Evolutionary conservation across 2,888 invertebrate genomes (phyloP).

Genomic region (Caenorhabditis sp.): DNA sequence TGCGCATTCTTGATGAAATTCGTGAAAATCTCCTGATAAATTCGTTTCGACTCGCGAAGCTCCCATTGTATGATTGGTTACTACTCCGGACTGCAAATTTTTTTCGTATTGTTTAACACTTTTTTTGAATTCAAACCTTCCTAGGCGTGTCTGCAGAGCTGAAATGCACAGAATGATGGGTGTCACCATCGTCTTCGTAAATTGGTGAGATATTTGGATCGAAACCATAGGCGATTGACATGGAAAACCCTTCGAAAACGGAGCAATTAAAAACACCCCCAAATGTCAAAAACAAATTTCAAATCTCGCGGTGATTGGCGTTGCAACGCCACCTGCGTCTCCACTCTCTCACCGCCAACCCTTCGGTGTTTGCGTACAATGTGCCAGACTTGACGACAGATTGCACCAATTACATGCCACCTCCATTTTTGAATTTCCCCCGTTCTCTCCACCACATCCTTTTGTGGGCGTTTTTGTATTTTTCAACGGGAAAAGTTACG

Average conservation of each 20-base stretch:
- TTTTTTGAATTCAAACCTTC: slow-evolving; percentile 11
- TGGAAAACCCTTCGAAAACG: slow-evolving; percentile 12
- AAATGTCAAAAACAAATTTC: slow-evolving; percentile 2
- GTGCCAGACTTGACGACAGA: slow-evolving; percentile 22
- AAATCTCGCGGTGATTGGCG: slow-evolving; percentile 18
- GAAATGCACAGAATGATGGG: slow-evolving; percentile 50
- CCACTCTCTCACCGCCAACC: not conserved
- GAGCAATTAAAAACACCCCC: not conserved
- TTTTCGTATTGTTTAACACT: not conserved
- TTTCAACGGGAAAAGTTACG: not conserved
- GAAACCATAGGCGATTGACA: slow-evolving; percentile 65
- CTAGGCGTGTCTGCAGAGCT: slow-evolving; percentile 60
- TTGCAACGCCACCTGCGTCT: slow-evolving; percentile 22
- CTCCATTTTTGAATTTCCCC: slow-evolving; percentile 46
- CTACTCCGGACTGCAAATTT: slow-evolving; percentile 17
- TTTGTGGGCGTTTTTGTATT: not conserved
- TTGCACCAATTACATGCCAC: not conserved
- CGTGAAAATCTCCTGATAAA: slow-evolving; percentile 28
- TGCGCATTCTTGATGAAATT: slow-evolving; percentile 45
- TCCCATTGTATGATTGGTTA: slow-evolving; percentile 30
- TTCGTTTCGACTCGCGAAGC: slow-evolving; percentile 11
- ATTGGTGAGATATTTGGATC: slow-evolving; percentile 64
- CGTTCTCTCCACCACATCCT: not conserved
- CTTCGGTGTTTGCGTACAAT: slow-evolving; percentile 15
- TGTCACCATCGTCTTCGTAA: slow-evolving; percentile 43